These are phyloP conservation scores for Synergus laeviventris DNA, from an alignment of 2,888 invertebrate species.

Conservation along the genomic window DNA sequence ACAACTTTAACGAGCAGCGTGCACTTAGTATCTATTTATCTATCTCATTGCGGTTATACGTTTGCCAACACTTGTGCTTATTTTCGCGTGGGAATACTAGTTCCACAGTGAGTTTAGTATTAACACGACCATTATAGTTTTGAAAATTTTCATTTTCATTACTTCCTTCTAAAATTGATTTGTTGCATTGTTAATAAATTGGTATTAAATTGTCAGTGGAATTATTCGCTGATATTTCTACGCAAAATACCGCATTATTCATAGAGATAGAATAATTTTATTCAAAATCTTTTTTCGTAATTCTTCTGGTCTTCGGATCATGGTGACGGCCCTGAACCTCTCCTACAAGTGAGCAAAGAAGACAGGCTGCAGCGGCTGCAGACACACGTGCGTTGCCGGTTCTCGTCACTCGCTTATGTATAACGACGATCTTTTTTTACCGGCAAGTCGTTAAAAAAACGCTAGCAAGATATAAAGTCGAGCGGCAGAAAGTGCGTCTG, in stretches of 20 bases:
- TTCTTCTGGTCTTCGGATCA: not conserved
- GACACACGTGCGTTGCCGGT: conserved; percentile 39
- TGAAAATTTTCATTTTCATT: not conserved
- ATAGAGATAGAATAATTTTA: conserved; percentile 13
- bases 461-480: conserved; percentile 20
- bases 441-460: conserved; percentile 38
- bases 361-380: conserved; percentile 1
- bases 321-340: conserved; percentile 32
- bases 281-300: conserved; percentile 16
- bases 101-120: not conserved
- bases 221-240: not conserved
- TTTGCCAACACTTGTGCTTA: conserved; percentile 19
- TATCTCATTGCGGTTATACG: conserved; percentile 15
- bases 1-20: conserved; percentile 27
- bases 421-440: conserved; percentile 37
- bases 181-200: not conserved
- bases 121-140: not conserved
- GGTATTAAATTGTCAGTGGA: not conserved
- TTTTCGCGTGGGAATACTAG: conserved; percentile 10
- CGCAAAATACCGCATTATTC: not conserved
- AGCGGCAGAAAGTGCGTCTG: conserved; percentile 31
- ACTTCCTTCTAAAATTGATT: not conserved
- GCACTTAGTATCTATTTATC: conserved; percentile 30
- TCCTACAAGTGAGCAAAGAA: conserved; percentile 19
- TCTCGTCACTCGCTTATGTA: conserved; percentile 38